Conservation (phyloP, 2,888 invertebrate species). For the Crocallis elinguaria region DNA sequence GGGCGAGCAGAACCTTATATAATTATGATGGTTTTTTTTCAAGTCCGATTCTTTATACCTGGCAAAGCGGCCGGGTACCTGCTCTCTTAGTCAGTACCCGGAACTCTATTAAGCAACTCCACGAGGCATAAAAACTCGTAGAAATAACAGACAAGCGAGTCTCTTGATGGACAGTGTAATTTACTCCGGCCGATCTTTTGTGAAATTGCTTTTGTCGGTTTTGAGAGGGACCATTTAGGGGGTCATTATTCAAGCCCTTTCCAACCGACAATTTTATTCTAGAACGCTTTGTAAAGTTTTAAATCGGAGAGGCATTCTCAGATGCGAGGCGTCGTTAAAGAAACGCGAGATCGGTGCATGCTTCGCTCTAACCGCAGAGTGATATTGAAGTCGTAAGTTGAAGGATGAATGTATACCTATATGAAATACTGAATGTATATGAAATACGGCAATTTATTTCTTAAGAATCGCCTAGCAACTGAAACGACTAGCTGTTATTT, state of each 20-base stretch:
- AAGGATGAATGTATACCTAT: conserved; percentile 42
- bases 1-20: conserved; percentile 50
- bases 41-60: conserved; percentile 66
- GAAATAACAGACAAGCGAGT: conserved; percentile 59
- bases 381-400: conserved; percentile 38
- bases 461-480: conserved; percentile 20
- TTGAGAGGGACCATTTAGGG: conserved; percentile 33
- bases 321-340: conserved; percentile 28
- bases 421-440: conserved; percentile 42
- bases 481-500: conserved; percentile 19
- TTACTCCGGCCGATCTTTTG: conserved; percentile 53
- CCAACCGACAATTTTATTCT: conserved; percentile 17
- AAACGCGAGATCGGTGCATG: conserved; percentile 34
- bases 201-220: conserved; percentile 53
- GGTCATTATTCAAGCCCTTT: conserved; percentile 29
- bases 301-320: conserved; percentile 4
- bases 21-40: conserved; percentile 55
- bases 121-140: conserved; percentile 70
- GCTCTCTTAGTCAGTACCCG: conserved; percentile 72
- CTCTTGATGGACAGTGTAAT: conserved; percentile 64
- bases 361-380: conserved; percentile 34
- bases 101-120: conserved; percentile 77
- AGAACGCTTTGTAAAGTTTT: conserved; percentile 25
- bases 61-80: conserved; percentile 61
- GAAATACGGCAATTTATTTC: conserved; percentile 26